Base-by-base conservation (phyloP, 2,797 vertebrate species). In the Luscinia luscinia region DNA sequence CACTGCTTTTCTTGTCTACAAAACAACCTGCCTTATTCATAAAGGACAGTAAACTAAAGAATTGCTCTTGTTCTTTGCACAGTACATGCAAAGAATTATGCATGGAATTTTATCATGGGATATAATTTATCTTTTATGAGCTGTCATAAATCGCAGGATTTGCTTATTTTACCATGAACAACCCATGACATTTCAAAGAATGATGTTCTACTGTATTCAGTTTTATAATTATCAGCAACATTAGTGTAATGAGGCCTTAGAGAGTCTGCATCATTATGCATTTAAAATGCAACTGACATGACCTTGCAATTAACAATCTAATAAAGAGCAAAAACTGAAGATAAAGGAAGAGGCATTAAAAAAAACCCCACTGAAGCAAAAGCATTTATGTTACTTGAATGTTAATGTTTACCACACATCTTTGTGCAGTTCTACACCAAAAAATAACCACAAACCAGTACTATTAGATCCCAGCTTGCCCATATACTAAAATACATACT, bases 121-220 rank as follows among this genome's bases (percentile, higher is more conserved):
- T 18, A 58, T 7, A 81, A 59, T 91, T 78, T 86, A 36, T 66
- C 38, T 90, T 84, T 86, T 87, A 80, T 41, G 41, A 93, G 41
- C 36, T 85, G 87, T 49, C 69, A 80, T 22, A 81, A 83, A 72
- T 40, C 48, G 30, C 16, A 51, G 66, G 17, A 36, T 85, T 89
- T 95, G 59, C 77, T 93, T 82, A 90, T 67, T 94, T 93, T 72
- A 89, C 76, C 51, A 81, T n/a, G 52, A 96, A 70, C 34, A 90
- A 87, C 43, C 43, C 64, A 72, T 46, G 84, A 59, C 84, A 89
- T 87, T 90, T 87, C 2, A 17, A 90, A 93, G 86, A 92, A 86
- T 15, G n/a, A 81, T 83, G 34, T 64, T 93, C 84, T 75, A 54
- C 20, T 48, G 32, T 55, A 61, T 72, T 72, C 75, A 49, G 63